phyloP scores from a whole-genome alignment of 92 coral and sea anemone species.

The Umimayanthus kanabou region DNA sequence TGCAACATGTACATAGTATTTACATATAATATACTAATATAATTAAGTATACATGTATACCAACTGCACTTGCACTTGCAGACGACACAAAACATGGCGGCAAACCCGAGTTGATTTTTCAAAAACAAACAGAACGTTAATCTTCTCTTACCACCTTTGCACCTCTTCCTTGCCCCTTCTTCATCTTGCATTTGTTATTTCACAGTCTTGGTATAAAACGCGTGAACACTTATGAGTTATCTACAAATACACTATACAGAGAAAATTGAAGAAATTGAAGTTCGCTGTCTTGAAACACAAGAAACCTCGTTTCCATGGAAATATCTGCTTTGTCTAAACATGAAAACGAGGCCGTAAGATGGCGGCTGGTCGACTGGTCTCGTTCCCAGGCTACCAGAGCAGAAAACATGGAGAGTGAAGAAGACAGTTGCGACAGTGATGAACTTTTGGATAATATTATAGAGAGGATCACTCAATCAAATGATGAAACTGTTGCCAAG shows the following conservation, averaged over 20 bases:
- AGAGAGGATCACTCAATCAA: background rate
- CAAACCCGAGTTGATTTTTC: background rate
- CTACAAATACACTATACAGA: background rate
- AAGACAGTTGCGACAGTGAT: background rate
- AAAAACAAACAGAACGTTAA: background rate
- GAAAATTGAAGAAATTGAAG: background rate
- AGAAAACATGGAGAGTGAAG: background rate
- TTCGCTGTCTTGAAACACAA: background rate
- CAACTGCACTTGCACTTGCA: background rate
- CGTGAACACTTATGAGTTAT: background rate
- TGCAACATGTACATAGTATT: too few relatives aligned
- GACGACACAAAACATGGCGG: slow-evolving; percentile 6
- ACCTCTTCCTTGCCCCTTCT: slow-evolving; percentile 34
- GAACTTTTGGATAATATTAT: background rate
- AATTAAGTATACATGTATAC: too few relatives aligned
- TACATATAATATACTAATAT: too few relatives aligned
- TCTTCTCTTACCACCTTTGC: slow-evolving; percentile 21
- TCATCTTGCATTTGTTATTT: background rate
- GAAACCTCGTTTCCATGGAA: slow-evolving; percentile 39
- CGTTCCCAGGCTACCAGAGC: too few relatives aligned
- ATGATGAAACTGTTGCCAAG: background rate
- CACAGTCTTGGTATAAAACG: background rate
- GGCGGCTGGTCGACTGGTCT: slow-evolving; percentile 13
- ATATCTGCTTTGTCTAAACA: background rate
- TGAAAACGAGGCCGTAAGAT: slow-evolving; percentile 35